Conservation (phyloP, 92 coral and sea anemone species). For the Porites divaricata region DNA sequence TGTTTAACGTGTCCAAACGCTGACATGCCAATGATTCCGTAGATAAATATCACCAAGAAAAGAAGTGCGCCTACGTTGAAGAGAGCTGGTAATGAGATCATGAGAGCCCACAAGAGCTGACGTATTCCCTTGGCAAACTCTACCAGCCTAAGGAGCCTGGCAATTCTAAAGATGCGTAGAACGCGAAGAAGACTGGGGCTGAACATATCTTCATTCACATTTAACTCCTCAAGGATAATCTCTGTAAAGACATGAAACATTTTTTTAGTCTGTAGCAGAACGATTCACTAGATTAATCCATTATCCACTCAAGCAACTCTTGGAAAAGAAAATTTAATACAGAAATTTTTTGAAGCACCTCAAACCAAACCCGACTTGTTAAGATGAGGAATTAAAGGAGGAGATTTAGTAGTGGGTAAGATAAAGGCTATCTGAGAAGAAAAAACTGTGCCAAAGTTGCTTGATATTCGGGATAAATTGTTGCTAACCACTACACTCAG, state of each 20-base stretch:
- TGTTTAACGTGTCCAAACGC: slow-evolving; percentile 83
- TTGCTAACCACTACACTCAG: too few relatives aligned
- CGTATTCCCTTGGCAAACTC: slow-evolving; percentile 95
- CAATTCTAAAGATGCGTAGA: slow-evolving; percentile 86
- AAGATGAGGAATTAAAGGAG: too few relatives aligned
- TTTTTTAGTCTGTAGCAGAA: background rate
- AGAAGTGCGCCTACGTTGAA: slow-evolving; percentile 91
- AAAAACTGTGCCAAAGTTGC: too few relatives aligned
- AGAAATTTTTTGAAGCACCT: too few relatives aligned
- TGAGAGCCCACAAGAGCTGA: slow-evolving; percentile 80
- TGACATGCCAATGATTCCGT: slow-evolving; percentile 93
- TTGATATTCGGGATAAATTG: too few relatives aligned
- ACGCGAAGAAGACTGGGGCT: slow-evolving; percentile 94
- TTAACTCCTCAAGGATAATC: slow-evolving; percentile 67
- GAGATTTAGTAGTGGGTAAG: too few relatives aligned
- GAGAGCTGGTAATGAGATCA: slow-evolving; percentile 89
- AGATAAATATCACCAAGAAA: slow-evolving; percentile 86
- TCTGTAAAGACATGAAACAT: slow-evolving; percentile 41
- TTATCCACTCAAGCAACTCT: too few relatives aligned
- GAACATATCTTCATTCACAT: slow-evolving; percentile 59
- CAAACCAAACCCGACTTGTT: too few relatives aligned
- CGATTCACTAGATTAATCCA: background rate
- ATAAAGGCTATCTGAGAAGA: too few relatives aligned
- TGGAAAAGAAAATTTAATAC: too few relatives aligned
- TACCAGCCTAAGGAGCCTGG: slow-evolving; percentile 84